Percentiles rank a stretch among this genome's conserved stretches.
These are phyloP conservation scores for Meriones psammophilus DNA, from an alignment of 2,797 vertebrate species.

Conservation along the genomic window DNA sequence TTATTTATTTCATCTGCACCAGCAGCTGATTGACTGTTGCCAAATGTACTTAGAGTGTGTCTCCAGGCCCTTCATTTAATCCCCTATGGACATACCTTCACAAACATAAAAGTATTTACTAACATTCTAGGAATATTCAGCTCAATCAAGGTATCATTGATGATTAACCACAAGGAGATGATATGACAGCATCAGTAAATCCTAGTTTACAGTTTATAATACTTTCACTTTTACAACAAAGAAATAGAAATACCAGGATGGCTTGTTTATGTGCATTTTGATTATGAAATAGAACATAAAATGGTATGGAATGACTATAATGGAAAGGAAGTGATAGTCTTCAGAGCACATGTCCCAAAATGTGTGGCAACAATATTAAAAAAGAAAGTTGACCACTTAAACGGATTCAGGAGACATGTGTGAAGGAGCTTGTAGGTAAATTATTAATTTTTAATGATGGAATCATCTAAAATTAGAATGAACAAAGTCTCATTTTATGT, in stretches of 20 bases:
- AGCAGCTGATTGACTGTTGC: background rate
- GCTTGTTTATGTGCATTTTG: background rate
- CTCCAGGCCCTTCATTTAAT: background rate
- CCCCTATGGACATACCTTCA: too few relatives aligned
- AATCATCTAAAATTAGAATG: background rate
- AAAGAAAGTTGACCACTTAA: background rate
- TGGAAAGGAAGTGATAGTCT: background rate
- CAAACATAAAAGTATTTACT: too few relatives aligned
- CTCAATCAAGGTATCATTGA: background rate
- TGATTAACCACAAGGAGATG: background rate
- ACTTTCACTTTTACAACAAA: background rate
- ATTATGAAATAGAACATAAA: constrained; percentile 19
- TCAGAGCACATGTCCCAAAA: background rate
- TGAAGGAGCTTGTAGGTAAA: background rate
- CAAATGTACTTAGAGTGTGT: too few relatives aligned
- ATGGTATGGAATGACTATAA: background rate
- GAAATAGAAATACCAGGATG: background rate
- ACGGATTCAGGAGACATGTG: background rate
- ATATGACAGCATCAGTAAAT: background rate
- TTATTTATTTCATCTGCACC: background rate
- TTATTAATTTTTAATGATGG: background rate
- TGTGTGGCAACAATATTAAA: background rate
- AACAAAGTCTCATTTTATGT: background rate
- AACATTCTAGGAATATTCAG: background rate
- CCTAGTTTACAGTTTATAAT: background rate